These are phyloP conservation scores for Callosobruchus maculatus DNA, from an alignment of 2,888 invertebrate genomes.

Conservation along the genomic window DNA sequence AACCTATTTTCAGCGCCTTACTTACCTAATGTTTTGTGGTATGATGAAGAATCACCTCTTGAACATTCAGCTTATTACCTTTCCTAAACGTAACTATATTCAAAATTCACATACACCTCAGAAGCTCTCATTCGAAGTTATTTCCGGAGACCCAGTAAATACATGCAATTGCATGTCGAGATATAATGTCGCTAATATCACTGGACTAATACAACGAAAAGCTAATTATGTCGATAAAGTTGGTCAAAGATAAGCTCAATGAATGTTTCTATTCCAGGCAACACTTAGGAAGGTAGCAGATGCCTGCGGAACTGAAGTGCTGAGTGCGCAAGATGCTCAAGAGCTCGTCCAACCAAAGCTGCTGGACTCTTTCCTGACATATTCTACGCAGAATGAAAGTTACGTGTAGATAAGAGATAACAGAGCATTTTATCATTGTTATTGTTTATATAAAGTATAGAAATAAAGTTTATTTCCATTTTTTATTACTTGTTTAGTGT, in stretches of 20 bases:
- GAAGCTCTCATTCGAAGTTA: too few species aligned
- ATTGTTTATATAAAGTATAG: not conserved
- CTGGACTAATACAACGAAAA: too few species aligned
- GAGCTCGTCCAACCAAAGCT: slow-evolving; percentile 73
- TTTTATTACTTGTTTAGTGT: not conserved
- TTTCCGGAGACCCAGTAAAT: too few species aligned
- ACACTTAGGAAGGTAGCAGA: slow-evolving; percentile 62
- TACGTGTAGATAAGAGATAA: slow-evolving; percentile 57
- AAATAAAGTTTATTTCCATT: not conserved
- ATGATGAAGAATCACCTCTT: too few species aligned
- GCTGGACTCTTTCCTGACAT: slow-evolving; percentile 74
- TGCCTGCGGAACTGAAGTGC: slow-evolving; percentile 54
- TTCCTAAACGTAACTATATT: too few species aligned
- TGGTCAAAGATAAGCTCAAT: slow-evolving; percentile 4
- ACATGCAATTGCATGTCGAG: too few species aligned
- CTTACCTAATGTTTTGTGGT: too few species aligned
- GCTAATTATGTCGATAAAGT: not conserved
- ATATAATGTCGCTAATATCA: too few species aligned
- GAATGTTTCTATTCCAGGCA: slow-evolving; percentile 51
- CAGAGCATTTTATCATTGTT: not conserved
- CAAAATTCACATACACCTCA: too few species aligned
- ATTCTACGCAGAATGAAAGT: slow-evolving; percentile 76
- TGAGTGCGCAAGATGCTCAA: slow-evolving; percentile 59
- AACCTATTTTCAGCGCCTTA: too few species aligned
- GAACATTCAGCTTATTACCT: too few species aligned